Evolutionary conservation across 2,888 invertebrate species (phyloP), one percentile per base, ranked within the genome.

Genomic region (Branchellion lobata): DNA sequence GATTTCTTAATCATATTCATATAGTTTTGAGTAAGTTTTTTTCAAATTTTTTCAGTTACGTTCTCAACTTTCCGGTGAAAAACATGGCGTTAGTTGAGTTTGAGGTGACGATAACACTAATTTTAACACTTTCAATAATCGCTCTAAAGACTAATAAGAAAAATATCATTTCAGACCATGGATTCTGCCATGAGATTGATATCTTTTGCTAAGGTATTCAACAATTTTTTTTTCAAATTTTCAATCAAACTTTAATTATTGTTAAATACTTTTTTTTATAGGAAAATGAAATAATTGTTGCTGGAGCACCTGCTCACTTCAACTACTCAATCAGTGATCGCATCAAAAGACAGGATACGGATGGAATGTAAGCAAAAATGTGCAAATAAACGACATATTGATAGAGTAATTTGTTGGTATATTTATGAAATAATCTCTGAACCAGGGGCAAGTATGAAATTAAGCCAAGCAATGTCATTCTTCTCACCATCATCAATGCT

Each of bases 401-500:
- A n/a, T n/a, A n/a, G n/a, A n/a, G n/a, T n/a, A n/a, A n/a, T n/a
- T n/a, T n/a, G n/a, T n/a, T n/a, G n/a, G n/a, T n/a, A n/a, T n/a
- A 40, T 14, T 40, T 40, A 40, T 40, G 5, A 5, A 40, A 8
- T 14, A 40, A 40, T 14, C 40, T 40, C 40, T 40, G 8, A 40
- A 51, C 47, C 21, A 47, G 47, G 21, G 29, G 29, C 18, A 47
- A 51, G 53, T 31, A 34, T 81, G 83, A 80, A 47, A 68, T 78
- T 8, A 29, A 34, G 34, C 80, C 80, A 5, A 98, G 98, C 90
- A 95, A 96, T 90, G 94, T 99, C 85, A 90, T 99, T 85, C 92
- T 98, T 84, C 94, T 97, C 90, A 97, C 97, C 87, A 93, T 99
- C 88, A 92, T 96, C 88, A 98, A 98, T 89, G 96, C 96, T 82